Base-by-base conservation (phyloP, 2,888 invertebrate genomes). In the Rhabditoides inermis region DNA sequence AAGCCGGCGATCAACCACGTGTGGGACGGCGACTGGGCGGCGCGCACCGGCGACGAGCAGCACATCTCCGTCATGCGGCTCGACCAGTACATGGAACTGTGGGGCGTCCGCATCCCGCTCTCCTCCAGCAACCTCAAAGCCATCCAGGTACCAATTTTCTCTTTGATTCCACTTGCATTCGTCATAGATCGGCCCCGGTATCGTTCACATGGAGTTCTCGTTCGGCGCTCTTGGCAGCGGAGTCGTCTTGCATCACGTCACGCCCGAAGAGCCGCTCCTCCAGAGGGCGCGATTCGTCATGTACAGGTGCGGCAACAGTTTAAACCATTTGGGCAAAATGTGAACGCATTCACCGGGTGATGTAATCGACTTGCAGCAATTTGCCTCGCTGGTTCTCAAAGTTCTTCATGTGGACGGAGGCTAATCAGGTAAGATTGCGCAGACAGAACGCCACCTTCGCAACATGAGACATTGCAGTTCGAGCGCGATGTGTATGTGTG, bases 401-500 rank as follows among this genome's bases (percentile, higher is more conserved):
- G 47, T 77, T 86, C 12, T 77, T 85, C 18, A 81, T 89, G 2
- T 76, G 82, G 0, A 84, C 83, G 0, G 89, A 90, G 77, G 77
- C 80, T 2, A 61, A 77, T 37, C 79, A 79, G 77, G 80, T 81
- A 61, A 60, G 71, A n/a, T 46, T 49, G 7, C 23, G 2, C 45
- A 2, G 15, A 25, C 7, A 40, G 32, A 50, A 39, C 36, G 2
- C n/a, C n/a, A 23, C 45, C 37, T n/a, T 25, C 4, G 12, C 15
- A 20, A 15, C 27, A 15, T 1, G 0, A 28, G 15, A n/a, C 7
- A 7, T 80, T 79, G 10, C 79, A 88, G 87, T 84, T 90, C 68
- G 85, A 88, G 76, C 82, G 90, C 0, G 90, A 90, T 76, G 83
- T 90, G 0, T 82, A 82, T 58, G 84, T 90, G 3, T 90, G 90